Percentiles rank a stretch among this genome's conserved stretches.
phyloP scores from a whole-genome alignment of 2,797 vertebrate species.

The Emys orbicularis region DNA sequence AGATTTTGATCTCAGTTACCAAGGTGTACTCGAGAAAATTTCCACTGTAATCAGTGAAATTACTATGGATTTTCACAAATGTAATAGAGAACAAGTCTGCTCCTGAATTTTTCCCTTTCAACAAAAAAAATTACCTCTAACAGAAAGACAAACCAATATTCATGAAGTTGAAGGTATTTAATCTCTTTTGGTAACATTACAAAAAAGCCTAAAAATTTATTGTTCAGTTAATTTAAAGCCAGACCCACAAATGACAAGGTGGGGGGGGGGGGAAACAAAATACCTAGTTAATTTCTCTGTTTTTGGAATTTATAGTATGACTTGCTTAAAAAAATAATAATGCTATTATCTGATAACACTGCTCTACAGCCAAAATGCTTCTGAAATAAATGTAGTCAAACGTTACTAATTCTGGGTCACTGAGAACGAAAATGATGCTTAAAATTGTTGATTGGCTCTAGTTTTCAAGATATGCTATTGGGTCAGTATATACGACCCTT shows the following conservation, averaged over 20 bases:
- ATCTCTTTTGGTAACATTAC: background rate
- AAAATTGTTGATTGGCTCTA: too few relatives aligned
- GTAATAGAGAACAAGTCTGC: background rate
- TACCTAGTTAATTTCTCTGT: background rate
- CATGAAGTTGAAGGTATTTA: background rate
- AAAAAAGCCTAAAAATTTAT: background rate
- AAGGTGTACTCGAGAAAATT: background rate
- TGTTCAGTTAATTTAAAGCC: background rate
- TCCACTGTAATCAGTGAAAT: fast-evolving
- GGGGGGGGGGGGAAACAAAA: background rate
- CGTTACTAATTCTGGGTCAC: too few relatives aligned
- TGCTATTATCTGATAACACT: background rate
- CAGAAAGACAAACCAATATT: background rate
- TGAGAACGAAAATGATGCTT: too few relatives aligned
- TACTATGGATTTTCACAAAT: background rate
- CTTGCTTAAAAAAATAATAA: background rate
- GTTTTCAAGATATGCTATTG: too few relatives aligned
- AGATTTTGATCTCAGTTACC: background rate
- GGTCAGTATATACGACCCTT: too few relatives aligned
- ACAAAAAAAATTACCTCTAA: too few relatives aligned
- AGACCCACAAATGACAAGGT: background rate
- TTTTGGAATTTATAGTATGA: background rate
- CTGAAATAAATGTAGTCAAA: too few relatives aligned
- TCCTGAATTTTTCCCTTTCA: background rate
- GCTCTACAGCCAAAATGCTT: too few relatives aligned